These are phyloP conservation scores for Actinia equina DNA, from an alignment of 64 coral and sea anemone genomes.

Conservation along the genomic window DNA sequence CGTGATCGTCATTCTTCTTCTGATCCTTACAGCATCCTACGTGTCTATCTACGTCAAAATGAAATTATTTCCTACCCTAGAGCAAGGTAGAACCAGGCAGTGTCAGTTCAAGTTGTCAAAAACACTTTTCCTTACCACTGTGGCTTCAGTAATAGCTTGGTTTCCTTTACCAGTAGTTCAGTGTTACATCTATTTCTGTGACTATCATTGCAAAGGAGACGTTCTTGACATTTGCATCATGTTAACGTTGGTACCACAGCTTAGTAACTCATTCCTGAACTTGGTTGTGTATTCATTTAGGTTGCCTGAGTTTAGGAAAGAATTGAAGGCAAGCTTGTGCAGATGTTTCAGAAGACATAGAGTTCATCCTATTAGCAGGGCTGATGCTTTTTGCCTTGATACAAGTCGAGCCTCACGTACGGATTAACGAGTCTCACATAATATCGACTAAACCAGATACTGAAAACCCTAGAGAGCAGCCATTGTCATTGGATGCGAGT, in stretches of 20 bases:
- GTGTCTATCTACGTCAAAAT: not conserved
- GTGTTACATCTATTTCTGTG: not conserved
- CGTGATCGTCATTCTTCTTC: not conserved
- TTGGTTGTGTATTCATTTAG: not conserved
- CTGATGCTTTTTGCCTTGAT: not conserved
- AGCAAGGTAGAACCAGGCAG: not conserved
- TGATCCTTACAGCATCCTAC: not conserved
- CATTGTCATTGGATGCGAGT: no score
- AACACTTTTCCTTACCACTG: not conserved
- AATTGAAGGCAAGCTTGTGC: not conserved
- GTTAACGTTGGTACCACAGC: not conserved
- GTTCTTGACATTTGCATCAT: not conserved
- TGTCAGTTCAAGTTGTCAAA: not conserved
- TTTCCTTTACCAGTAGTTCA: not conserved
- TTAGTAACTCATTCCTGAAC: conserved; percentile 1
- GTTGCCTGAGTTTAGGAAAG: conserved; percentile 4
- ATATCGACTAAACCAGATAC: not conserved
- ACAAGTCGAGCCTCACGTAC: not conserved
- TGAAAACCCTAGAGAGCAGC: no score
- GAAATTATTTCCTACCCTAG: not conserved
- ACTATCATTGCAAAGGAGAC: not conserved
- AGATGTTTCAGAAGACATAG: not conserved
- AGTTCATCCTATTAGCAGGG: not conserved
- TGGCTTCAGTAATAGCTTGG: not conserved
- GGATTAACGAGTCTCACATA: not conserved